Percentiles rank a stretch among this genome's conserved stretches.
phyloP scores from a whole-genome alignment of 53 echinoderm and acorn worm genomes.

The Crossaster papposus region DNA sequence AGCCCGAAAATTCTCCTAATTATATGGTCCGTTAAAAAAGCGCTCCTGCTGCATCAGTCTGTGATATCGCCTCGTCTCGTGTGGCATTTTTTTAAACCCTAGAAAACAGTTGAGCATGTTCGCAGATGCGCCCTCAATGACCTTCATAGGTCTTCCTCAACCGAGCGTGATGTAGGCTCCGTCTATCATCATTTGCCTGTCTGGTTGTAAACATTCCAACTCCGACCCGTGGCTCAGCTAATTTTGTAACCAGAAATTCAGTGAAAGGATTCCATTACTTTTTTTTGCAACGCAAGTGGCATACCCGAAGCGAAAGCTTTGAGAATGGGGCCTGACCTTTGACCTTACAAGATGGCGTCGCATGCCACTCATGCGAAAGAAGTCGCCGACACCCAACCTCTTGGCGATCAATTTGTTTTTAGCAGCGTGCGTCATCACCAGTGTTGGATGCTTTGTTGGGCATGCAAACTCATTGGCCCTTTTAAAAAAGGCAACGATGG shows the following conservation, averaged over 20 bases:
- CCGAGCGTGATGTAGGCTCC: constrained; percentile 1
- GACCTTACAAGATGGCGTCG: constrained; percentile 54
- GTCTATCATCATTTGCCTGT: constrained; percentile 42
- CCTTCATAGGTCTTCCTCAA: neutral
- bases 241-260: constrained; percentile 50
- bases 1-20: neutral
- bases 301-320: neutral
- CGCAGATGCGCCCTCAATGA: constrained; percentile 23
- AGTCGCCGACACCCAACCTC: constrained; percentile 27
- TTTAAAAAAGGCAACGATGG: neutral
- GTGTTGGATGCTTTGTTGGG: constrained; percentile 11
- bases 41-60: neutral
- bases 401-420: neutral
- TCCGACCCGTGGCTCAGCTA: constrained; percentile 33
- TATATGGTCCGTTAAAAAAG: neutral
- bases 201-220: constrained; percentile 42
- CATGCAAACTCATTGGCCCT: constrained; percentile 14
- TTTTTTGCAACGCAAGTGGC: neutral
- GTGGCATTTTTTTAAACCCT: constrained; percentile 21
- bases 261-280: neutral
- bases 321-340: constrained; percentile 32
- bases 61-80: neutral
- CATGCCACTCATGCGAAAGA: constrained; percentile 47
- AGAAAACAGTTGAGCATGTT: constrained; percentile 36
- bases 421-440: neutral